phyloP scores from a whole-genome alignment of 1,140 invertebrate genomes.

The Solenopsis fugax region DNA sequence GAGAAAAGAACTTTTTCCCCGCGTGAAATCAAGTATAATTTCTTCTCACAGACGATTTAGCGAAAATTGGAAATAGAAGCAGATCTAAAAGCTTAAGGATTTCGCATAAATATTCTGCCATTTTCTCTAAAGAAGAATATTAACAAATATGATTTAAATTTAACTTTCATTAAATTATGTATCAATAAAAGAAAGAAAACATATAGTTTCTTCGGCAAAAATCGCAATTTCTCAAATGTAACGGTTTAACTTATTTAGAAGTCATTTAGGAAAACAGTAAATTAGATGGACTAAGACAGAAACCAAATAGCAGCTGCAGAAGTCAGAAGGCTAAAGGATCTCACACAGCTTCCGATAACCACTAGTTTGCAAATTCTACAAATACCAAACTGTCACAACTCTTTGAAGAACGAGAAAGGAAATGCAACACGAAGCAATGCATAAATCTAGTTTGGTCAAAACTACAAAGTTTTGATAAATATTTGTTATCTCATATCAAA shows the following conservation, averaged over 20 bases:
- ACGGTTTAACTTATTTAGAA: not conserved
- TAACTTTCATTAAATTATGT: not conserved
- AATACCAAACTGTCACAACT: slow-evolving; percentile 22
- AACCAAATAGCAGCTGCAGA: not conserved
- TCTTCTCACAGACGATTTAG: not conserved
- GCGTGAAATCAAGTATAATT: slow-evolving; percentile 19
- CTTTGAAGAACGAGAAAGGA: slow-evolving; percentile 29
- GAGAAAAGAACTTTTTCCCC: slow-evolving; percentile 7
- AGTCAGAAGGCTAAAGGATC: slow-evolving; percentile 20
- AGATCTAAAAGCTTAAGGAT: not conserved
- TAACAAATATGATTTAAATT: not conserved
- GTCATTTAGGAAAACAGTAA: not conserved
- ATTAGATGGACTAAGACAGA: slow-evolving; percentile 34
- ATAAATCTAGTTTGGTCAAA: not conserved
- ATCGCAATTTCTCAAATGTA: not conserved
- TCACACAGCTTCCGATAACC: slow-evolving; percentile 23
- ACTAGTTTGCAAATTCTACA: slow-evolving; percentile 34
- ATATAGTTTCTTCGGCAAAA: not conserved
- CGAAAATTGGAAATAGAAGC: not conserved
- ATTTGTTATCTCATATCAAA: not conserved
- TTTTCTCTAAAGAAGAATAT: not conserved
- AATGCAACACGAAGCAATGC: not conserved
- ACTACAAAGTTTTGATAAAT: not conserved
- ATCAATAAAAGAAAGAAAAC: not conserved
- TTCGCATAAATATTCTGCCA: not conserved